A percentile compares a stretch with the other conserved stretches of the same genome.
Evolutionary conservation across 2,797 vertebrate genomes (phyloP).

Genomic region (Paguma larvata): DNA sequence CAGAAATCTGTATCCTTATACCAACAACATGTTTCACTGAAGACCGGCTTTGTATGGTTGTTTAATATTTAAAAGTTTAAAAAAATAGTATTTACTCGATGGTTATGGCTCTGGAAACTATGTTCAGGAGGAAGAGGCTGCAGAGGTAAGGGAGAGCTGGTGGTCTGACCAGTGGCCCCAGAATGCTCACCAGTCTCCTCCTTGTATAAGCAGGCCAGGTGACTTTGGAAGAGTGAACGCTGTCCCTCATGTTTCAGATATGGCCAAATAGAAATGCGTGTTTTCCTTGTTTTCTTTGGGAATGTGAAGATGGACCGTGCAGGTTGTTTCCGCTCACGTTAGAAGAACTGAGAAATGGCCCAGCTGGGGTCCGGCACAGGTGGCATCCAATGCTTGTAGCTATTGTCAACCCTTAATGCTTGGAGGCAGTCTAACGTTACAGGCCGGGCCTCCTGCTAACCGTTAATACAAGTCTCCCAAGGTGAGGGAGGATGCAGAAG

Average conservation of each 20-base stretch:
- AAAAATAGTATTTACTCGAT: conserved; percentile 73
- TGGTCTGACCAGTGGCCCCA: background rate
- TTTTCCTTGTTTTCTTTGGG: background rate
- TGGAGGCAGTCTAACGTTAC: background rate
- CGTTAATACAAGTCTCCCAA: background rate
- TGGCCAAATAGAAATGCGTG: background rate
- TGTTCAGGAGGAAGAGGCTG: conserved; percentile 35
- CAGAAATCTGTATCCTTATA: conserved; percentile 85
- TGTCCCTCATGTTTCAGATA: background rate
- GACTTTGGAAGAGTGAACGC: background rate
- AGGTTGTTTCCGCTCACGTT: conserved; percentile 4
- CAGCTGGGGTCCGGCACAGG: background rate
- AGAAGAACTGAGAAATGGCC: background rate
- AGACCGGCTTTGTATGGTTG: conserved; percentile 82
- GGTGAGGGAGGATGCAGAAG: background rate
- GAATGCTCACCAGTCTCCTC: background rate
- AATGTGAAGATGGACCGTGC: background rate
- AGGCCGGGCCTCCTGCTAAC: conserved; percentile 14
- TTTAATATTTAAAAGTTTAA: conserved; percentile 84
- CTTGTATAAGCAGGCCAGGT: background rate
- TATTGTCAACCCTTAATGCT: background rate
- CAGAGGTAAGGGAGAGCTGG: background rate
- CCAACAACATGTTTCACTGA: conserved; percentile 82
- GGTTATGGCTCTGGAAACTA: conserved; percentile 63
- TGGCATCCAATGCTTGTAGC: background rate